Evolutionary conservation across 2,888 invertebrate genomes (phyloP).

Genomic region (Pollenia angustigena): DNA sequence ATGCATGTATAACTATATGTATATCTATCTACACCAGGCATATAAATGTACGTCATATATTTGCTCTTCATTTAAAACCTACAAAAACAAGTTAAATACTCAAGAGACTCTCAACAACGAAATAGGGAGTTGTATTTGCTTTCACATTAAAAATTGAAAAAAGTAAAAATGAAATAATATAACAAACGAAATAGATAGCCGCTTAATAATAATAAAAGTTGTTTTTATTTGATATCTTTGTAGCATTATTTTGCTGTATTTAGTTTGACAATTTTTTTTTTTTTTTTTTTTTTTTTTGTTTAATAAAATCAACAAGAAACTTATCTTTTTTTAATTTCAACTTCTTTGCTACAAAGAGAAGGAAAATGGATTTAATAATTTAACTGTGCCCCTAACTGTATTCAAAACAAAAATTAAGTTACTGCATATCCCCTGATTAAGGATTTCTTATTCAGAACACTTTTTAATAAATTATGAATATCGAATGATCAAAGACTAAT

Average conservation of each 20-base stretch:
- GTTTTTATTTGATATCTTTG: conserved; percentile 18
- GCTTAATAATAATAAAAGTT: conserved; percentile 46
- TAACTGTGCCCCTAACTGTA: no score
- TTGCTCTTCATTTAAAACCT: conserved; percentile 27
- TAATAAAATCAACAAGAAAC: neutral
- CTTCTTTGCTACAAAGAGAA: no score
- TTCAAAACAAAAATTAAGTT: no score
- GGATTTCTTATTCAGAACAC: no score
- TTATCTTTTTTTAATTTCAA: neutral
- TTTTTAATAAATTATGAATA: no score
- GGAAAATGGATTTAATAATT: no score
- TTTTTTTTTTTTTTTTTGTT: no score
- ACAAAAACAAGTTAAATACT: conserved; percentile 16
- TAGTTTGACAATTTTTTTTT: neutral
- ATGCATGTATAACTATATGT: no score
- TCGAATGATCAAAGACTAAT: no score
- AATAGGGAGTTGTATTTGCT: conserved; percentile 49
- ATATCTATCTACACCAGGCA: neutral
- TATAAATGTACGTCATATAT: conserved; percentile 32
- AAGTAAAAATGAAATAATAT: neutral
- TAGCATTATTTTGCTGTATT: conserved; percentile 17
- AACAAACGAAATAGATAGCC: neutral
- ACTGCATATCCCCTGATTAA: no score
- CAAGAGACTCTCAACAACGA: conserved; percentile 29
- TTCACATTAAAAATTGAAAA: conserved; percentile 31